Conservation (phyloP, 2,797 vertebrate genomes). For the Gadopsis marmoratus region DNA sequence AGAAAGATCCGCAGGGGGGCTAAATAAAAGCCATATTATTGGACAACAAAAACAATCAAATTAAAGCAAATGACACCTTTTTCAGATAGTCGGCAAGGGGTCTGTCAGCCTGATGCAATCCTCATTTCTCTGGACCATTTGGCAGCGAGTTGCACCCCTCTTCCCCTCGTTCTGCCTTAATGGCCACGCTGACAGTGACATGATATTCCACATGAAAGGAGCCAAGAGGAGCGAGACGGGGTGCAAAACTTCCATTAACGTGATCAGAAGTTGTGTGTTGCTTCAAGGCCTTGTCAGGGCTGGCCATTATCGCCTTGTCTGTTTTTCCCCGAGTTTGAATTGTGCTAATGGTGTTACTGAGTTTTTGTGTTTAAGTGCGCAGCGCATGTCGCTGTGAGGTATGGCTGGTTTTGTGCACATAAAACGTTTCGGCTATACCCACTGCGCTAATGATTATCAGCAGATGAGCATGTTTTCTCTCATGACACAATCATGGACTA, state of each 20-base stretch:
- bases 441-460: not conserved
- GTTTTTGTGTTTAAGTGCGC: constrained; percentile 26
- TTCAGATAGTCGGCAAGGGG: constrained; percentile 79
- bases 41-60: constrained; percentile 80
- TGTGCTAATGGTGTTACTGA: constrained; percentile 47
- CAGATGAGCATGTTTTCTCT: not conserved
- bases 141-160: constrained; percentile 71
- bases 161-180: constrained; percentile 78
- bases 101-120: constrained; percentile 83
- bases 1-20: constrained; percentile 73
- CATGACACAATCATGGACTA: not conserved
- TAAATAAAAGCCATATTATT: constrained; percentile 84
- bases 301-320: constrained; percentile 56
- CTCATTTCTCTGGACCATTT: constrained; percentile 85
- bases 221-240: constrained; percentile 64
- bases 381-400: constrained; percentile 12
- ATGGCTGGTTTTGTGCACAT: constrained; percentile 14
- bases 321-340: constrained; percentile 45
- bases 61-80: constrained; percentile 87
- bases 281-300: constrained; percentile 68
- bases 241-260: constrained; percentile 74
- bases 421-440: not conserved
- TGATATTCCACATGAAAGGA: constrained; percentile 80
- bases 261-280: constrained; percentile 75
- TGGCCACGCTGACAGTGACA: constrained; percentile 76